These are phyloP conservation scores for Morpho achilles DNA, from an alignment of 2,888 invertebrate species.

Conservation along the genomic window DNA sequence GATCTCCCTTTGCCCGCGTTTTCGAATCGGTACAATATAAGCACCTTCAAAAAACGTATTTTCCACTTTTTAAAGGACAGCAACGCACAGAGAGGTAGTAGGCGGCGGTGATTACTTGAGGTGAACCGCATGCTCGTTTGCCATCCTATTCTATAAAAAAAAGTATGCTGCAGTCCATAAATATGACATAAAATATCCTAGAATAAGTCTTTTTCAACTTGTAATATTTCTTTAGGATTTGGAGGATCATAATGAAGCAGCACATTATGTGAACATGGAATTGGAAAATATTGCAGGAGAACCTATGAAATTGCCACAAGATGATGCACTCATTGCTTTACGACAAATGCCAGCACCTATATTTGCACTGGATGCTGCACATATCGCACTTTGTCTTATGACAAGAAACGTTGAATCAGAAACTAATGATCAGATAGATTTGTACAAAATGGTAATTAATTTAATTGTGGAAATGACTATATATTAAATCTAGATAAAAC, in stretches of 20 bases:
- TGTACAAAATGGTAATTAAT: constrained; percentile 48
- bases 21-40: no score
- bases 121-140: no score
- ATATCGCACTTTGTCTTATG: constrained; percentile 52
- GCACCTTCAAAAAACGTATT: no score
- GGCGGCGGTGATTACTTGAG: no score
- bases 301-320: constrained; percentile 29
- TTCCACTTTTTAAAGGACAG: no score
- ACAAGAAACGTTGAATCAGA: constrained; percentile 47
- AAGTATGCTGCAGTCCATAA: no score
- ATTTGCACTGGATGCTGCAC: constrained; percentile 57
- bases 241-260: constrained; percentile 43
- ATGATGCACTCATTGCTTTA: constrained; percentile 49
- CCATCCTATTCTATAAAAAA: no score
- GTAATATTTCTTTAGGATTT: constrained; percentile 36
- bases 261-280: constrained; percentile 47
- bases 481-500: background rate
- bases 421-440: constrained; percentile 37
- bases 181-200: no score
- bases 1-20: no score
- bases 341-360: constrained; percentile 63
- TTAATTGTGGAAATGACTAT: background rate
- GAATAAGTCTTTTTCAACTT: no score
- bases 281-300: constrained; percentile 49
- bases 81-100: no score